Evolutionary conservation across 92 coral and sea anemone genomes (phyloP), one percentile per base, ranked within the genome.

Genomic region (Epizoanthus ramosus): DNA sequence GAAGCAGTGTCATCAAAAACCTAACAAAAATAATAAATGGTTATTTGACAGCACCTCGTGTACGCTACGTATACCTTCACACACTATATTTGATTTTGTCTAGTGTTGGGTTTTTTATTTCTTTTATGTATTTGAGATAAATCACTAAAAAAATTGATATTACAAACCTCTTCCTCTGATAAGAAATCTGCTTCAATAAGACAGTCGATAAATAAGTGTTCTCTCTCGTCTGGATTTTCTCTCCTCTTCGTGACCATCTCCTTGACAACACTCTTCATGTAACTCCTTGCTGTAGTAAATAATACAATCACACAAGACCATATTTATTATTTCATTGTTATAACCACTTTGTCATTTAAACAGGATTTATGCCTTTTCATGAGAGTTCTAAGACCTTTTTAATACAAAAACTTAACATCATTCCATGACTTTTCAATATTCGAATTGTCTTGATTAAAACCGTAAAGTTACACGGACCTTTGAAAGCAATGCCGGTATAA

Each of bases 1-100:
- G 89, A 81, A 25, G 86, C 4, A 9, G 87, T 79, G 39, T 90
- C 87, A 64, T 81, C 90, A 70, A 79, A 85, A 63, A 88, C 59
- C 98, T 94, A 45, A 22, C n/a, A 5, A 67, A 68, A 4, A n/a
- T n/a, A n/a, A n/a, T n/a, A 6, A 37, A 31, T 65, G 13, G 3
- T 50, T 5, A 28, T 10, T 67, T 8, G 19, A 65, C 3, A 28
- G 2, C 35, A 70, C n/a, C n/a, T n/a, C n/a, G n/a, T n/a, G n/a
- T n/a, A n/a, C n/a, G n/a, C n/a, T n/a, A n/a, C n/a, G n/a, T n/a
- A n/a, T n/a, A n/a, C n/a, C n/a, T 10, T 70, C 22, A 35, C 35
- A 70, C 15, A 19, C 6, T 50, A 15, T 76, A n/a, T 1, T 35
- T 0, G 7, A 3, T 45, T 31, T 75, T 43, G 19, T 45, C 6